Evolutionary conservation across 2,797 vertebrate genomes (phyloP).

Genomic region (Clarias laeviceps): DNA sequence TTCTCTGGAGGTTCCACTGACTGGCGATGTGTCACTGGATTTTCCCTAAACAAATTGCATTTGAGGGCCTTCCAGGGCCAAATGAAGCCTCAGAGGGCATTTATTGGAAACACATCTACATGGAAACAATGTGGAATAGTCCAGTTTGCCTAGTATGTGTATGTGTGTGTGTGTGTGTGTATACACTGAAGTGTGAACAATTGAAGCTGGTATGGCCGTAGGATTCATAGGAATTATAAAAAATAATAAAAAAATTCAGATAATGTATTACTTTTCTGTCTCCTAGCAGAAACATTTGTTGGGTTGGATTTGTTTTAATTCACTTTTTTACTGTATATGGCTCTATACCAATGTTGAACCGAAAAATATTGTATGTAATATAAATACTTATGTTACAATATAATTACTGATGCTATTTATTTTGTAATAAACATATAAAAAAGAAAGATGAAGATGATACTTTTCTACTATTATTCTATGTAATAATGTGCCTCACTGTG

Average conservation of each 20-base stretch:
- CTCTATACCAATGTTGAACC: background rate
- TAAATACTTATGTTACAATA: background rate
- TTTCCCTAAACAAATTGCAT: slow-evolving; percentile 68
- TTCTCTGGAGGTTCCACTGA: slow-evolving; percentile 54
- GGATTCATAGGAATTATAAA: background rate
- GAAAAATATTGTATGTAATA: background rate
- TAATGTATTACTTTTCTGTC: background rate
- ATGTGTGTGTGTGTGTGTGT: background rate
- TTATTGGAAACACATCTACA: slow-evolving; percentile 65
- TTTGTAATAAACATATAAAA: background rate
- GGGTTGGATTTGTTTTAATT: background rate
- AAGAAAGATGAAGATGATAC: background rate
- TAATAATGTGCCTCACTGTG: background rate
- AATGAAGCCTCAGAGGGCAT: slow-evolving; percentile 50
- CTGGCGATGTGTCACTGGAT: slow-evolving; percentile 55
- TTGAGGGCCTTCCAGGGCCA: slow-evolving; percentile 61
- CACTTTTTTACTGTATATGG: background rate
- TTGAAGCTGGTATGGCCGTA: slow-evolving; percentile 1
- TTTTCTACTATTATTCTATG: background rate
- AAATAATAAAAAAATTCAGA: background rate
- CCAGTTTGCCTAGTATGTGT: slow-evolving; percentile 6
- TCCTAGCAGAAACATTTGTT: background rate
- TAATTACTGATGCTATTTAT: background rate
- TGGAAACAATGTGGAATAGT: slow-evolving; percentile 46
- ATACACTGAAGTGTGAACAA: slow-evolving; percentile 4